Conservation (phyloP, 2,113 vertebrate genomes). For the Nesogale talazaci region DNA sequence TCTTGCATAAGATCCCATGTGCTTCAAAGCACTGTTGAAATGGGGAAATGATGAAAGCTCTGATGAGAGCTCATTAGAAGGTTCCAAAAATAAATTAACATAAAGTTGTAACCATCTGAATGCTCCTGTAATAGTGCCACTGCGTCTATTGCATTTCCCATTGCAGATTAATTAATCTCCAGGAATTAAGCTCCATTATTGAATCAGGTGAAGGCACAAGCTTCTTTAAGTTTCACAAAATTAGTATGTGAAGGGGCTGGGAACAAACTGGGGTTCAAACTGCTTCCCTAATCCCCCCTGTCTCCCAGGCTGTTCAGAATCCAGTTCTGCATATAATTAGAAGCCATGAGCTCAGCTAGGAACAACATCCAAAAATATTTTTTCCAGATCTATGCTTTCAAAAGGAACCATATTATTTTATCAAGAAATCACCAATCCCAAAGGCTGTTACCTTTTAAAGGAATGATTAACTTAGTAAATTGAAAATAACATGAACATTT, state of each 20-base stretch:
- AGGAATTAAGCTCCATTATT: background rate
- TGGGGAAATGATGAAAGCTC: too few species aligned
- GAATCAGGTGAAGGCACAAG: background rate
- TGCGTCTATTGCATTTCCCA: background rate
- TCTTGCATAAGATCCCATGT: too few species aligned
- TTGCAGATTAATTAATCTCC: background rate
- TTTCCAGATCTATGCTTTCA: background rate
- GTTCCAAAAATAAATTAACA: too few species aligned
- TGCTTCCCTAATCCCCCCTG: background rate
- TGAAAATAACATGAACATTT: constrained; percentile 11
- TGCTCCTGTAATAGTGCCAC: too few species aligned
- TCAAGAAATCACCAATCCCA: background rate
- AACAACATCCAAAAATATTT: background rate
- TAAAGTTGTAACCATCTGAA: too few species aligned
- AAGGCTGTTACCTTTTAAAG: background rate
- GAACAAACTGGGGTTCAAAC: background rate
- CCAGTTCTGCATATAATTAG: background rate
- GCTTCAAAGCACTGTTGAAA: too few species aligned
- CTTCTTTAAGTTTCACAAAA: background rate
- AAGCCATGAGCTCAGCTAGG: background rate
- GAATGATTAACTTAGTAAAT: background rate
- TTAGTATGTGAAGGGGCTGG: background rate
- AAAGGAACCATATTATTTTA: background rate
- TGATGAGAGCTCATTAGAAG: too few species aligned
- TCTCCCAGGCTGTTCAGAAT: background rate